phyloP scores from a whole-genome alignment of 2,888 invertebrate species.

The Protodeltote pygarga region DNA sequence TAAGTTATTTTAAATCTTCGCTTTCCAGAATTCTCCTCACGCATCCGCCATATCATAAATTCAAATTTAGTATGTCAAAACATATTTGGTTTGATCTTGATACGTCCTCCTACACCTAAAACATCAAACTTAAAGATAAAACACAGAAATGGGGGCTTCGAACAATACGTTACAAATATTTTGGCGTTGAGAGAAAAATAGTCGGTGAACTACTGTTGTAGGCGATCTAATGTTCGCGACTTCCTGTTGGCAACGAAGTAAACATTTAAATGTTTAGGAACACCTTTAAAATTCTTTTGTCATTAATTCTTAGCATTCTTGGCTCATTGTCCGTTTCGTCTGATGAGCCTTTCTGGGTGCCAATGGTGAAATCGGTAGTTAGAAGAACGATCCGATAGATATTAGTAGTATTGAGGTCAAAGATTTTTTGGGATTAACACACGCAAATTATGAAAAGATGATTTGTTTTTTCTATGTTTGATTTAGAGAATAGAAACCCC shows the following conservation, averaged over 20 bases:
- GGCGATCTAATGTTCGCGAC: slow-evolving; percentile 25
- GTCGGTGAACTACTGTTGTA: slow-evolving; percentile 39
- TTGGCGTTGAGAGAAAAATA: slow-evolving; percentile 17
- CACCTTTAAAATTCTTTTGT: not conserved
- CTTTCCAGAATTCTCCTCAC: too few relatives aligned
- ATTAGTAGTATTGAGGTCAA: too few relatives aligned
- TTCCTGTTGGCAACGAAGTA: slow-evolving; percentile 36
- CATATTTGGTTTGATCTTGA: slow-evolving; percentile 14
- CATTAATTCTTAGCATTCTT: slow-evolving; percentile 6
- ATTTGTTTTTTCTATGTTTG: too few relatives aligned
- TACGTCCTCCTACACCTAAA: slow-evolving; percentile 10
- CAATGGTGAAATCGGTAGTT: not conserved
- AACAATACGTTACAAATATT: slow-evolving; percentile 26
- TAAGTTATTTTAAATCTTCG: too few relatives aligned
- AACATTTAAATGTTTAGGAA: slow-evolving; percentile 1
- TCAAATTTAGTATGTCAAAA: slow-evolving; percentile 1
- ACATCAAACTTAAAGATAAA: slow-evolving; percentile 10
- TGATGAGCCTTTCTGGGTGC: not conserved
- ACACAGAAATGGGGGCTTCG: slow-evolving; percentile 8
- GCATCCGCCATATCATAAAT: slow-evolving; percentile 14
- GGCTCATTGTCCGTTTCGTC: slow-evolving; percentile 1
- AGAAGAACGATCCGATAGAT: slow-evolving; percentile 1
- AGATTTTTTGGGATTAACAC: too few relatives aligned
- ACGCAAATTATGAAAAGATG: too few relatives aligned
- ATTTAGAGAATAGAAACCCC: too few relatives aligned